Conservation (phyloP, 2,888 invertebrate species). For the Lasioglossum lativentre region DNA sequence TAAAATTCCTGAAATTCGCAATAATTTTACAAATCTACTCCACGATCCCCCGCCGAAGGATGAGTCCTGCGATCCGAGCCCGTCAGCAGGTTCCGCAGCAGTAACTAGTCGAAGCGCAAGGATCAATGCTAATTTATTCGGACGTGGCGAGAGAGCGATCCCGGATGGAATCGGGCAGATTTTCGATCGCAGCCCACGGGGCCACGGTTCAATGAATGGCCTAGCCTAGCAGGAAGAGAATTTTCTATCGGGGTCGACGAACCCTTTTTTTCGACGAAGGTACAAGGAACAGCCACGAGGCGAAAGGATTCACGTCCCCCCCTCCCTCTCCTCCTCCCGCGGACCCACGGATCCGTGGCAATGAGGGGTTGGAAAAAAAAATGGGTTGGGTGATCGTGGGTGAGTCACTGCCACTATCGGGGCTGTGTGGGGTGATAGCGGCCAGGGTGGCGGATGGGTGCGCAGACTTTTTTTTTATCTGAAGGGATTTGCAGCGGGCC, state of each 20-base stretch:
- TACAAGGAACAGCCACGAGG: conserved; percentile 62
- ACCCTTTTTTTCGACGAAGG: conserved; percentile 72
- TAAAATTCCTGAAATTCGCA: not conserved
- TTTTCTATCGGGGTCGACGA: conserved; percentile 57
- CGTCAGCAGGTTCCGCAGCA: not conserved
- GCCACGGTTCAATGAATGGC: conserved; percentile 8
- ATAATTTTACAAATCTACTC: not conserved
- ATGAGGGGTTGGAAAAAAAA: conserved; percentile 73
- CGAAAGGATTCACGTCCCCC: conserved; percentile 74
- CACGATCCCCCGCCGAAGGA: not conserved
- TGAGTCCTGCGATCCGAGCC: not conserved
- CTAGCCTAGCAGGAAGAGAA: conserved; percentile 14
- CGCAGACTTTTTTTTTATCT: conserved; percentile 82
- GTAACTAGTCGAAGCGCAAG: not conserved
- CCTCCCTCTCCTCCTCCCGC: conserved; percentile 29
- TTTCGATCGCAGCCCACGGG: conserved; percentile 1
- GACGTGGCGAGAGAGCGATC: conserved; percentile 42
- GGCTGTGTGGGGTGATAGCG: conserved; percentile 76
- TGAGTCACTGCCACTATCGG: conserved; percentile 80
- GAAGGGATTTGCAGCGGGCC: conserved; percentile 81
- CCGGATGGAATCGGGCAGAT: conserved; percentile 66
- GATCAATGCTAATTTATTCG: not conserved
- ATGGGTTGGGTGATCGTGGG: conserved; percentile 82
- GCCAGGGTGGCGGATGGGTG: conserved; percentile 71
- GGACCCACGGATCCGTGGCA: conserved; percentile 72